Evolutionary conservation across 2,797 vertebrate species (phyloP).

Genomic region (Selene dorsalis): DNA sequence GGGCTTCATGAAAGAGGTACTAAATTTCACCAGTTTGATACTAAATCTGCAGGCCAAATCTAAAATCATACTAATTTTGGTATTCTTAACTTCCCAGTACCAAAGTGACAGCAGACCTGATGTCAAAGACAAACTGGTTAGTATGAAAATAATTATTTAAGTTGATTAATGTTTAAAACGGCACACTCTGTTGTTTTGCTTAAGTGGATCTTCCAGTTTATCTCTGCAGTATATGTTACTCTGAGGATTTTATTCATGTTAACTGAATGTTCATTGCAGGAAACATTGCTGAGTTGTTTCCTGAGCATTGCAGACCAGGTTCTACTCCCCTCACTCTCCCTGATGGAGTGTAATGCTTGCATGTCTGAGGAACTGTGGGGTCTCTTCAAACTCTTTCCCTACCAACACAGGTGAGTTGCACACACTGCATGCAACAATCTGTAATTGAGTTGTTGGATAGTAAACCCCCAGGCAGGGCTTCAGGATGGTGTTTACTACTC

Average conservation of each 20-base stretch:
- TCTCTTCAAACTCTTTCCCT: conserved; percentile 98
- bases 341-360: conserved; percentile 99
- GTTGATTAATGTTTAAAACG: neutral
- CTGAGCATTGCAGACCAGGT: conserved; percentile 98
- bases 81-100: conserved; percentile 82
- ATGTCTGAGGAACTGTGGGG: conserved; percentile 99
- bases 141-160: conserved; percentile 45
- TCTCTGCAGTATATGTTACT: neutral
- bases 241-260: neutral
- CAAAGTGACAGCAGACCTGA: conserved; percentile 89
- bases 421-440: conserved; percentile 10
- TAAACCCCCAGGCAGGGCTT: conserved; percentile 31
- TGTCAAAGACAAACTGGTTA: conserved; percentile 94
- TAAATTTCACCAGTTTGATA: neutral
- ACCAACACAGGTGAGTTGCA: conserved; percentile 92
- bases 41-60: neutral
- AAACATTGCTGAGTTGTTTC: conserved; percentile 94
- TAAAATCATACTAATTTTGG: conserved; percentile 15
- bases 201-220: neutral
- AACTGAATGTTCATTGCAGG: conserved; percentile 80
- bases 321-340: conserved; percentile 93
- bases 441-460: conserved; percentile 28
- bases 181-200: neutral
- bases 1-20: conserved; percentile 98
- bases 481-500: conserved; percentile 29